Conservation (phyloP, 2,888 invertebrate species). For the Tetropium fuscum region DNA sequence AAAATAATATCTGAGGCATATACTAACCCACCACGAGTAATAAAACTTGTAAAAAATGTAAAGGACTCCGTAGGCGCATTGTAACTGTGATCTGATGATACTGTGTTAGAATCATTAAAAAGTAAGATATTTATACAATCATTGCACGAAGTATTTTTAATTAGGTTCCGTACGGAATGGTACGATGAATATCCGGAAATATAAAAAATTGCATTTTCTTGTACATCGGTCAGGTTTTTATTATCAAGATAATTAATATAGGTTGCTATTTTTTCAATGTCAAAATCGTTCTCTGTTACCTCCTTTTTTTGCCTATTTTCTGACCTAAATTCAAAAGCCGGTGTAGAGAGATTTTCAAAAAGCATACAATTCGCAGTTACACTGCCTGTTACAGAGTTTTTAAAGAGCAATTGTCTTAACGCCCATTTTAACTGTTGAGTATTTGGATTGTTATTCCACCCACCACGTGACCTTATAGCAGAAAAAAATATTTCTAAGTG, state of each 20-base stretch:
- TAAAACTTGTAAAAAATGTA: too few species aligned
- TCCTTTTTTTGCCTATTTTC: constrained; percentile 19
- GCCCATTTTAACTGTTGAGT: constrained; percentile 36
- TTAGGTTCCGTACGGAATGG: constrained; percentile 9
- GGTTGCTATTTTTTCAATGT: too few species aligned
- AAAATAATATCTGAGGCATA: too few species aligned
- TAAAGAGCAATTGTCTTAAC: constrained; percentile 41
- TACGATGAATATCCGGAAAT: too few species aligned
- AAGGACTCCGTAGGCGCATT: too few species aligned
- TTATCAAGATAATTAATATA: too few species aligned
- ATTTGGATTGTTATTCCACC: constrained; percentile 43
- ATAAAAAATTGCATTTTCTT: constrained; percentile 18
- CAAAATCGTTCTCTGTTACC: too few species aligned
- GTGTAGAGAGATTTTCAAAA: constrained; percentile 28
- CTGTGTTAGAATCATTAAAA: too few species aligned
- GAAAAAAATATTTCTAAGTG: constrained; percentile 21
- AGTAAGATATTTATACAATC: constrained; percentile 16
- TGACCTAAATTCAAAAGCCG: constrained; percentile 38
- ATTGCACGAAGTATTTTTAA: constrained; percentile 11
- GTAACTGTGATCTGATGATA: too few species aligned
- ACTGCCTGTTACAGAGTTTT: constrained; percentile 41
- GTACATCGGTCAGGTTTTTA: constrained; percentile 12
- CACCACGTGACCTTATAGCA: constrained; percentile 18
- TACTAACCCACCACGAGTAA: too few species aligned
- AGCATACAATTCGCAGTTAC: constrained; percentile 39